A percentile compares a stretch with the other conserved stretches of the same genome.
Evolutionary conservation across 2,113 vertebrate species (phyloP).

Genomic region (Anarhynchus alexandrinus): DNA sequence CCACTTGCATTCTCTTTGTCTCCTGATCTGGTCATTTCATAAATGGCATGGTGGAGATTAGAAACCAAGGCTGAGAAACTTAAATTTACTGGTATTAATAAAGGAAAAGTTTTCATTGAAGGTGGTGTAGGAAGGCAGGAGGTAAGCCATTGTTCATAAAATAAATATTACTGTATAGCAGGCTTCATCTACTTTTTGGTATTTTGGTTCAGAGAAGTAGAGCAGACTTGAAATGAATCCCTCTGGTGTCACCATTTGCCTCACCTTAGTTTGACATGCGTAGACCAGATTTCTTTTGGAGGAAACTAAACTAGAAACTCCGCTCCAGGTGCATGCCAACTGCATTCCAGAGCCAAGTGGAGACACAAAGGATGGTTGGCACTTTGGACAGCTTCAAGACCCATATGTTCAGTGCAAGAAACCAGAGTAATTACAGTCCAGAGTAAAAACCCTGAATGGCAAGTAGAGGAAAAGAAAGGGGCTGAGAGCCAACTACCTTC

Average conservation of each 20-base stretch:
- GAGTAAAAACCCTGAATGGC: background rate
- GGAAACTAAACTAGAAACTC: background rate
- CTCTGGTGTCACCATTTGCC: background rate
- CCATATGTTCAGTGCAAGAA: background rate
- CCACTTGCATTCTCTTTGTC: background rate
- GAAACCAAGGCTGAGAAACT: background rate
- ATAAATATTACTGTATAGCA: background rate
- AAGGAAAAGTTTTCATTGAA: background rate
- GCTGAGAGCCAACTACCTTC: background rate
- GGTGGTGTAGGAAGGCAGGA: background rate
- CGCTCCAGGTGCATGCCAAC: background rate
- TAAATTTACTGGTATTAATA: background rate
- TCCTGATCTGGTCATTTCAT: background rate
- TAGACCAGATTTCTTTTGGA: background rate
- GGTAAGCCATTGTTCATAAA: background rate
- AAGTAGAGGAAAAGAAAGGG: background rate
- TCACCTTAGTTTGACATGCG: background rate
- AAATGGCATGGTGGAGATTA: background rate
- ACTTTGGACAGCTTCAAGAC: background rate
- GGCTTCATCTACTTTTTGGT: background rate
- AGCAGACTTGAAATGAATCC: background rate
- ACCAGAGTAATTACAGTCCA: background rate
- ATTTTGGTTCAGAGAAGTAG: background rate
- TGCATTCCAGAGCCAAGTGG: background rate
- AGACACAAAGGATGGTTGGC: background rate